Evolutionary conservation across 2,888 invertebrate genomes (phyloP).

Genomic region (Nymphalis polychloros): DNA sequence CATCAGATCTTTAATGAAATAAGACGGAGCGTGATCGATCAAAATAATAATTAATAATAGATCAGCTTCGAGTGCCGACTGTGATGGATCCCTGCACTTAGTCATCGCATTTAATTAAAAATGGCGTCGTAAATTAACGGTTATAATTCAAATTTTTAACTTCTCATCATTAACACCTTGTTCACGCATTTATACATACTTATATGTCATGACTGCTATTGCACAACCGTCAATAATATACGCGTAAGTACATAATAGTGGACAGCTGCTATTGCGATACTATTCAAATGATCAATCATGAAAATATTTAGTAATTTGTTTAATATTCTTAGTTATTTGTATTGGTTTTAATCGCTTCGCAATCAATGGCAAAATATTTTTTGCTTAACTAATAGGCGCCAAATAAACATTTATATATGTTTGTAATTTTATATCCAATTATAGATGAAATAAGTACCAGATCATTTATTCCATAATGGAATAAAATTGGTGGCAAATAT

Average conservation of each 20-base stretch:
- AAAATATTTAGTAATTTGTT: conserved; percentile 33
- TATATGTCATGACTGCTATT: conserved; percentile 48
- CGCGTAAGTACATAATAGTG: conserved; percentile 30
- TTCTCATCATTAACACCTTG: conserved; percentile 61
- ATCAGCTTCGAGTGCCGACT: conserved; percentile 64
- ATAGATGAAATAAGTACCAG: too few relatives aligned
- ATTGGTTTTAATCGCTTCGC: conserved; percentile 3
- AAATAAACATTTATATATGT: not conserved
- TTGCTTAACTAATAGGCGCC: not conserved
- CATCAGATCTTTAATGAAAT: conserved; percentile 72
- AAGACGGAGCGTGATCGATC: conserved; percentile 77
- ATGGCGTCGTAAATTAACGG: conserved; percentile 73
- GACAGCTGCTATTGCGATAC: conserved; percentile 58
- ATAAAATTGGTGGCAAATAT: too few relatives aligned
- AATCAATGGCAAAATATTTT: not conserved
- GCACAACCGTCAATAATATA: conserved; percentile 36
- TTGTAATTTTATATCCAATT: too few relatives aligned
- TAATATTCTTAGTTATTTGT: conserved; percentile 1
- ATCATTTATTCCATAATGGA: not conserved
- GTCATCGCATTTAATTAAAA: conserved; percentile 81
- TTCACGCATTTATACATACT: conserved; percentile 49
- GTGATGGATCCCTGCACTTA: conserved; percentile 75
- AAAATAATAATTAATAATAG: conserved; percentile 81
- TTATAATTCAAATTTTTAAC: conserved; percentile 65
- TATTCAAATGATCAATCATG: conserved; percentile 63